Base-by-base conservation (phyloP, 1,140 invertebrate genomes). In the Parapsyche elsis region DNA sequence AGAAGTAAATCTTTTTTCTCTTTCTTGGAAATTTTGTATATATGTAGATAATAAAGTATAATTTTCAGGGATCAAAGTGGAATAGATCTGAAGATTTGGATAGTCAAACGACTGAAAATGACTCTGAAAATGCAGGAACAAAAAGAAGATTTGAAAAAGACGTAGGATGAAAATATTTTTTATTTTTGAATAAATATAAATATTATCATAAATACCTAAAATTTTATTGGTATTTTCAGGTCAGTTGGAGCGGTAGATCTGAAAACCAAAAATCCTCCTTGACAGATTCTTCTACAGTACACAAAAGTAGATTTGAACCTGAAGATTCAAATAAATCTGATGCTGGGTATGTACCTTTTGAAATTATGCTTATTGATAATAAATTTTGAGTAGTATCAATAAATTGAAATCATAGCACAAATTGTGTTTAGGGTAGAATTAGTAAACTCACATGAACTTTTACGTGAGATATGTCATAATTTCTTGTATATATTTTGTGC, bases 271-370 rank as follows among this genome's bases (percentile, higher is more conserved):
- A 76, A 49, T 19, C 73, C 14, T 46, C 67, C 0, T 24, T 7
- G 21, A 45, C 71, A 1, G 75, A 76, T 21, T 14, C 26, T 53
- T 46, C 38, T 12, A 61, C 78, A 23, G 53, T 59, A 24, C 81
- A 82, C 38, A 82, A 82, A 64, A 80, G 77, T 61, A 82, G 81
- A 78, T 80, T 80, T 75, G 78, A 82, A 45, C 76, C 76, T 38
- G 81, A 80, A 71, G 79, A 80, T n/a, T 77, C 73, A 23, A 71
- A 49, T 59, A 49, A 61, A 53, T 21, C 21, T 0, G 76, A 30
- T 24, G 70, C 78, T 24, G 81, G 81, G 81, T 83, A 80, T 46
- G 79, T 79, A 59, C 19, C 24, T 73, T 46, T 23, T 73, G 12
- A 67, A 38, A 38, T 7, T 26, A 44, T 53, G 12, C 67, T n/a